Percentiles rank a stretch among this genome's conserved stretches.
Evolutionary conservation across 2,888 invertebrate species (phyloP).

Genomic region (Drosophila nr. perissopoda): DNA sequence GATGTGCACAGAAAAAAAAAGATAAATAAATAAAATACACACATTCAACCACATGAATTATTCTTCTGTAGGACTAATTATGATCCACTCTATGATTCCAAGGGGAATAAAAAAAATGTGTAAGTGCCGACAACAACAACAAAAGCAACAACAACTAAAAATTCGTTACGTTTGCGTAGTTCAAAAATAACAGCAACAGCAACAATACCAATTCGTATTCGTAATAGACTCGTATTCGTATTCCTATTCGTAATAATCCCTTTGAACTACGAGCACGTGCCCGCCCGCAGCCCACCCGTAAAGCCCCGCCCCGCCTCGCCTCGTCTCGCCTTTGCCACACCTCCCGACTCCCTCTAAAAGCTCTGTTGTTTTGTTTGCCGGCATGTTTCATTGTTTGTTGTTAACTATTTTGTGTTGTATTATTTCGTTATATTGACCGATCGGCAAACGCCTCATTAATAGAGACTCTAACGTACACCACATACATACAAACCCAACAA

Average conservation of each 20-base stretch:
- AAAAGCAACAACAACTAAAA: constrained; percentile 33
- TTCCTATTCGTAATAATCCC: neutral
- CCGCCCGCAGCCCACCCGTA: constrained; percentile 4
- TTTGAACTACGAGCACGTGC: constrained; percentile 28
- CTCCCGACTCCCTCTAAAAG: neutral
- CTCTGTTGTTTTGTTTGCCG: constrained; percentile 61
- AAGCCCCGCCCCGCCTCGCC: neutral
- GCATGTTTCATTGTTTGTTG: constrained; percentile 45
- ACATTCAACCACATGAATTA: constrained; percentile 25
- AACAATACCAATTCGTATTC: constrained; percentile 15
- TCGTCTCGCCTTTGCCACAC: neutral
- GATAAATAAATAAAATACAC: constrained; percentile 13
- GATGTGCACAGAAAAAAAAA: constrained; percentile 6
- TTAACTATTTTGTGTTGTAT: constrained; percentile 43
- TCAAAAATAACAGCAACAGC: constrained; percentile 47
- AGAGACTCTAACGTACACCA: constrained; percentile 31
- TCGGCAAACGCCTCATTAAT: constrained; percentile 14
- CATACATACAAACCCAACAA: neutral
- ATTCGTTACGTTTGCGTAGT: constrained; percentile 62
- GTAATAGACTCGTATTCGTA: neutral
- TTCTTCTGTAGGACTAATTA: constrained; percentile 83
- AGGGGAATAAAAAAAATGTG: constrained; percentile 84
- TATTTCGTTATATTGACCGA: constrained; percentile 34
- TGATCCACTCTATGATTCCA: constrained; percentile 85
- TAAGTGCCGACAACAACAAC: constrained; percentile 81